Percentiles rank a stretch among this genome's conserved stretches.
Evolutionary conservation across 2,113 vertebrate species (phyloP).

Genomic region (Plestiodon gilberti): DNA sequence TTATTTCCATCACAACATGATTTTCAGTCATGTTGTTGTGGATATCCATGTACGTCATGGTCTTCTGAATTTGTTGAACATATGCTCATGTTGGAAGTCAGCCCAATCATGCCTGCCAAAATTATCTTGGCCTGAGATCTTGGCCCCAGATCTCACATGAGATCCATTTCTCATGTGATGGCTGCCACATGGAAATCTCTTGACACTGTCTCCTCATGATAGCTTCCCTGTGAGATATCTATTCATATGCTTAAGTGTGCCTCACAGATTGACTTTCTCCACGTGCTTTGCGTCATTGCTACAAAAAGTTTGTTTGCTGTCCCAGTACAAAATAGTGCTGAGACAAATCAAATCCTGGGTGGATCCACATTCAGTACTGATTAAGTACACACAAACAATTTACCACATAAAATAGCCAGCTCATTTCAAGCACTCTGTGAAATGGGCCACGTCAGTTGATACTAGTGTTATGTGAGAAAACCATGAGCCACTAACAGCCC

Average conservation of each 20-base stretch:
- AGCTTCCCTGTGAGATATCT: not conserved
- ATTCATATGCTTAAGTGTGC: not conserved
- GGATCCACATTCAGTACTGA: not conserved
- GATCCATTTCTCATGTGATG: not conserved
- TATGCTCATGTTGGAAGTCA: not conserved
- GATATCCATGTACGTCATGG: not conserved
- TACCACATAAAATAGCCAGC: not conserved
- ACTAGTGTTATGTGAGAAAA: not conserved
- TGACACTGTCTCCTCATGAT: not conserved
- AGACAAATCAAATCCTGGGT: not conserved
- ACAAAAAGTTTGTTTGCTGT: not conserved
- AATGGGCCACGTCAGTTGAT: not conserved
- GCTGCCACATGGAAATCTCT: not conserved
- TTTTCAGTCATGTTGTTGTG: not conserved
- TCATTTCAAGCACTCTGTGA: not conserved
- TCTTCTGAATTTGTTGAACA: not conserved
- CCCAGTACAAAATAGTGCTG: not conserved
- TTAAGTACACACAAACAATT: not conserved
- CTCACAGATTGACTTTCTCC: not conserved
- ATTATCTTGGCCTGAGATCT: not conserved
- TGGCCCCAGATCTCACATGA: too few species aligned
- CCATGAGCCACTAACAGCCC: not conserved
- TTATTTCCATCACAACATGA: not conserved
- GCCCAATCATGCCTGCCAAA: not conserved
- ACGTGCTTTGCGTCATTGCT: not conserved